Base-by-base conservation (phyloP, 2,797 vertebrate species). In the Pterois miles region DNA sequence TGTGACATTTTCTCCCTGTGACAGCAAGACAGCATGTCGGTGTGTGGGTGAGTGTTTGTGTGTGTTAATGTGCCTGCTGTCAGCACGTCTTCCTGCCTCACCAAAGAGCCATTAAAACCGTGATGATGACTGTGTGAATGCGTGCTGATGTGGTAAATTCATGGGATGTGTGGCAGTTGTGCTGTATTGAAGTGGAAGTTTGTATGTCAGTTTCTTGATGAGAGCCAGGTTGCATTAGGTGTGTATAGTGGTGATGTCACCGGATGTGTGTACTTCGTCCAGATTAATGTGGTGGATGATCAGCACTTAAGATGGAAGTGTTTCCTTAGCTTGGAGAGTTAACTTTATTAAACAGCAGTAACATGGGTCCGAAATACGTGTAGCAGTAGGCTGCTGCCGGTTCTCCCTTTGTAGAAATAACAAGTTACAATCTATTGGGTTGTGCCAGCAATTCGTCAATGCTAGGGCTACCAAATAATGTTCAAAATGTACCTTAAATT, bases 41-140 rank as follows among this genome's bases (percentile, higher is more conserved):
- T 52, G 74, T 71, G 66, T 20, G 43, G 25, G 34, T 65, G 57
- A 4, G 31, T 10, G 62, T 69, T 57, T 71, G 72, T 36, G 18
- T 29, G 72, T 71, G 53, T 58, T 85, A 80, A 80, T 76, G 79
- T 65, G 71, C 62, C 78, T 71, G 23, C 80, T 82, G 85, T 85
- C 82, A 79, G 59, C 74, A 63, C 76, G 66, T 85, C 76, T 82
- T 68, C 74, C 73, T 64, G 36, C 33, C 54, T 83, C 77, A 75
- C 73, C 75, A 64, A 67, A 78, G 69, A 76, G 60, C 65, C 79
- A 82, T 77, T 86, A 81, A 73, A 76, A 62, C 2, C 13, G 52
- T 52, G 40, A 72, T 65, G 23, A 59, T 43, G 72, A 43, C 56
- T 59, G 46, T 65, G 60, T 58, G 72, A 58, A 77, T 38, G 48